phyloP scores from a whole-genome alignment of 2,797 vertebrate species.

The Rhodeus uyekii region DNA sequence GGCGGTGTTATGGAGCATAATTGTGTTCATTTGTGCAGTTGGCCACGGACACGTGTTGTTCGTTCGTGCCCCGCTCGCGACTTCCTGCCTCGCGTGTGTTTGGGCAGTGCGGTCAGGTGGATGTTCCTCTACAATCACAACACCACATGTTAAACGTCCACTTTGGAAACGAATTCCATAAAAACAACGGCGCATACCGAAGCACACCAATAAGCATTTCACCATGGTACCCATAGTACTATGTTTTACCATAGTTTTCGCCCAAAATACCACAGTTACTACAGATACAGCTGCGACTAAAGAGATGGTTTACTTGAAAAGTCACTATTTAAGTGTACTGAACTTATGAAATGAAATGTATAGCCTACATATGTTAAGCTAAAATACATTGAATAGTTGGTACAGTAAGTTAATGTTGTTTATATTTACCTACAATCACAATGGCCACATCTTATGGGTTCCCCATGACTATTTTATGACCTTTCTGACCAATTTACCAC shows the following conservation, averaged over 20 bases:
- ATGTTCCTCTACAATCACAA: neutral
- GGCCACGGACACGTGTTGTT: slow-evolving; percentile 30
- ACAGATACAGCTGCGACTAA: neutral
- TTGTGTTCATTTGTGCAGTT: neutral
- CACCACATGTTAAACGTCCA: neutral
- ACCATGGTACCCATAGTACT: neutral
- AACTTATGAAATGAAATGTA: neutral
- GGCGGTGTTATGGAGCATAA: neutral
- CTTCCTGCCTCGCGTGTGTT: slow-evolving; percentile 44
- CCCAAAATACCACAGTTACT: neutral
- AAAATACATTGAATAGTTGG: neutral
- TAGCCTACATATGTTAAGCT: neutral
- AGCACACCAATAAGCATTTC: neutral
- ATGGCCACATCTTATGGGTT: neutral
- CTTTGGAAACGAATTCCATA: neutral
- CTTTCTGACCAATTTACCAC: neutral
- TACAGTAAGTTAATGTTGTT: neutral
- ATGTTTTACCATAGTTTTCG: neutral
- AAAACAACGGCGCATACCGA: neutral
- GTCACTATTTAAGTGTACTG: neutral
- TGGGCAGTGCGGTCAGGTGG: slow-evolving; percentile 29
- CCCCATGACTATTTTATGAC: neutral
- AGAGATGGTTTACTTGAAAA: neutral
- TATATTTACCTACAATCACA: neutral
- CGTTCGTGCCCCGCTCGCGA: neutral